Conservation (phyloP, 2,797 vertebrate genomes). For the Esox lucius region DNA sequence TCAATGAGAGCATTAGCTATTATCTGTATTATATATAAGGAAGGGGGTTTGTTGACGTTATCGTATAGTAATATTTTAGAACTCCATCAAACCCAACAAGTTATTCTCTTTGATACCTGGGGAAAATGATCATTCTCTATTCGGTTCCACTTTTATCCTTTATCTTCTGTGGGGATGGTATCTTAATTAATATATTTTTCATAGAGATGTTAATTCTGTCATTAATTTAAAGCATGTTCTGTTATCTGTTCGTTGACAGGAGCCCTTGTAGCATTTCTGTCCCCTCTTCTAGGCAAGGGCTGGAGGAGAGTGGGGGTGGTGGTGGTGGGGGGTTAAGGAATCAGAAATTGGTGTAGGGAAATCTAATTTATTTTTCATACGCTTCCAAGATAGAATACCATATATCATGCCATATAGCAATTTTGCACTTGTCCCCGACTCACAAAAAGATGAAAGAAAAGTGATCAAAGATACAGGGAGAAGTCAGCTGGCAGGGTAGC, state of each 20-base stretch:
- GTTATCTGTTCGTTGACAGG: constrained; percentile 22
- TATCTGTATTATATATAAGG: no score
- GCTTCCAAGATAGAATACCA: constrained; percentile 66
- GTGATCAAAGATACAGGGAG: constrained; percentile 65
- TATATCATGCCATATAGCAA: constrained; percentile 67
- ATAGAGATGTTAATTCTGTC: constrained; percentile 35
- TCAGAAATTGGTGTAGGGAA: constrained; percentile 68
- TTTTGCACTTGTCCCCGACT: constrained; percentile 54
- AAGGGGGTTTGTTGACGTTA: no score
- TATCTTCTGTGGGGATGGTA: constrained; percentile 25
- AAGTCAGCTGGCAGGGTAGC: constrained; percentile 50
- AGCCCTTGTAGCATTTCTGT: constrained; percentile 1
- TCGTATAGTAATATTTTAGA: neutral
- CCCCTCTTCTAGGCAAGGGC: constrained; percentile 10
- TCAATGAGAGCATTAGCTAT: no score
- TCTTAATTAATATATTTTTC: constrained; percentile 49
- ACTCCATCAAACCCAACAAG: constrained; percentile 26
- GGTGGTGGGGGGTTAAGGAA: constrained; percentile 27
- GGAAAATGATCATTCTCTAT: constrained; percentile 52
- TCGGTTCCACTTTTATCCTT: constrained; percentile 35
- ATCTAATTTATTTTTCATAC: constrained; percentile 78
- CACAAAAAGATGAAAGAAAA: constrained; percentile 71
- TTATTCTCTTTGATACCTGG: constrained; percentile 27
- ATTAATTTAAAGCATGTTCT: constrained; percentile 25
- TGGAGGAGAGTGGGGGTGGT: constrained; percentile 29